These are phyloP conservation scores for Chironomus tentans DNA, from an alignment of 2,888 invertebrate genomes.

Conservation along the genomic window DNA sequence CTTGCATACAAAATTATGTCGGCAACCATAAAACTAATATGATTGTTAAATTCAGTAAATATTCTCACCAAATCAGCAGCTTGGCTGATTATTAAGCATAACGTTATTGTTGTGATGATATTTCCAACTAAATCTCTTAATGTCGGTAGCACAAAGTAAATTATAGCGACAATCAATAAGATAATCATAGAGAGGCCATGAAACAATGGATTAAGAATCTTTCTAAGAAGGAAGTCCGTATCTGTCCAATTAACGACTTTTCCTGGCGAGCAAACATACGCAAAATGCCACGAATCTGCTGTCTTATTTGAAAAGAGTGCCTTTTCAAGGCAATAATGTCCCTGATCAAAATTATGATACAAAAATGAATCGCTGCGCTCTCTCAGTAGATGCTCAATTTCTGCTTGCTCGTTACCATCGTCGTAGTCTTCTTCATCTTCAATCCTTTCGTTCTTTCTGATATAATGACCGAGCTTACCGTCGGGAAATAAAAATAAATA, in stretches of 20 bases:
- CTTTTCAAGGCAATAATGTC: constrained; percentile 76
- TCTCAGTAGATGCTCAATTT: neutral
- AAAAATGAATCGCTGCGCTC: constrained; percentile 40
- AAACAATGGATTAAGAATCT: constrained; percentile 66
- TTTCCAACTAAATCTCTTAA: constrained; percentile 71
- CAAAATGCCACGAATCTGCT: constrained; percentile 45
- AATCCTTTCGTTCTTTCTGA: constrained; percentile 46
- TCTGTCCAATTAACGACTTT: constrained; percentile 63
- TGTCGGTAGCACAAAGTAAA: constrained; percentile 76
- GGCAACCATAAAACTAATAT: constrained; percentile 69
- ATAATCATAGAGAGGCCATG: constrained; percentile 64
- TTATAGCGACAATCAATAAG: constrained; percentile 61
- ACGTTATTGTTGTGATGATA: constrained; percentile 70
- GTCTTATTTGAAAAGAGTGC: constrained; percentile 39
- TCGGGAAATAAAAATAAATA: constrained; percentile 55
- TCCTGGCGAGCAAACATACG: constrained; percentile 64
- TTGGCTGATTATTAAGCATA: constrained; percentile 69
- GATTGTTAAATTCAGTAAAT: constrained; percentile 70
- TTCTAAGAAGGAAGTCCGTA: constrained; percentile 61
- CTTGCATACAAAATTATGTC: constrained; percentile 70
- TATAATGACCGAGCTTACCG: constrained; percentile 66
- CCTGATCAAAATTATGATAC: constrained; percentile 61
- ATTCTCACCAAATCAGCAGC: constrained; percentile 68
- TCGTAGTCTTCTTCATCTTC: constrained; percentile 40
- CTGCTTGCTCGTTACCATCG: constrained; percentile 39